Conservation (phyloP, 2,113 vertebrate species). For the Falcunculus frontatus region DNA sequence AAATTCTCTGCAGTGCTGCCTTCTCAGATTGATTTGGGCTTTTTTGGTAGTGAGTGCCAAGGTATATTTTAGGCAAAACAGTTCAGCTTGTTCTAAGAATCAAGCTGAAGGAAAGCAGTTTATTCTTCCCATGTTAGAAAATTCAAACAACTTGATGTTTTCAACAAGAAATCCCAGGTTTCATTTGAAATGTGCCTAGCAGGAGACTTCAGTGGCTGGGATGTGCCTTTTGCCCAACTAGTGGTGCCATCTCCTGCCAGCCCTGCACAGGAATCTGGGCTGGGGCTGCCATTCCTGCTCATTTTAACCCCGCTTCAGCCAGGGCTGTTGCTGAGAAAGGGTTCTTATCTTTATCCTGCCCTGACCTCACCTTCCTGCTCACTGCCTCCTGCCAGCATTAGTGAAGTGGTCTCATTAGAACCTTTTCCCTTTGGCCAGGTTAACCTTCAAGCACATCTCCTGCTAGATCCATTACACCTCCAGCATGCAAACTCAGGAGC, state of each 20-base stretch:
- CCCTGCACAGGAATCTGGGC: not conserved
- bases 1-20: not conserved
- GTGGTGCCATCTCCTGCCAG: not conserved
- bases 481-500: not conserved
- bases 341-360: not conserved
- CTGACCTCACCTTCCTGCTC: not conserved
- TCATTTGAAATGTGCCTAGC: not conserved
- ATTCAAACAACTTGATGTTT: not conserved
- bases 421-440: not conserved
- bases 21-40: not conserved
- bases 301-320: not conserved
- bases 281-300: not conserved
- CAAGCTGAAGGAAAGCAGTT: not conserved
- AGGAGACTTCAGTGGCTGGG: not conserved
- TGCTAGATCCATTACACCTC: fast-evolving
- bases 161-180: not conserved
- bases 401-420: not conserved
- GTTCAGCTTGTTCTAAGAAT: not conserved
- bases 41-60: not conserved
- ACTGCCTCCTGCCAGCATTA: not conserved
- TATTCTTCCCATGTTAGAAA: not conserved
- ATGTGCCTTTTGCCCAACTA: not conserved
- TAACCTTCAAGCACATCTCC: not conserved
- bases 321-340: not conserved
- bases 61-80: not conserved